Percentiles rank a stretch among this genome's conserved stretches.
phyloP scores from a whole-genome alignment of 2,888 invertebrate genomes.

The Andrena camellia region DNA sequence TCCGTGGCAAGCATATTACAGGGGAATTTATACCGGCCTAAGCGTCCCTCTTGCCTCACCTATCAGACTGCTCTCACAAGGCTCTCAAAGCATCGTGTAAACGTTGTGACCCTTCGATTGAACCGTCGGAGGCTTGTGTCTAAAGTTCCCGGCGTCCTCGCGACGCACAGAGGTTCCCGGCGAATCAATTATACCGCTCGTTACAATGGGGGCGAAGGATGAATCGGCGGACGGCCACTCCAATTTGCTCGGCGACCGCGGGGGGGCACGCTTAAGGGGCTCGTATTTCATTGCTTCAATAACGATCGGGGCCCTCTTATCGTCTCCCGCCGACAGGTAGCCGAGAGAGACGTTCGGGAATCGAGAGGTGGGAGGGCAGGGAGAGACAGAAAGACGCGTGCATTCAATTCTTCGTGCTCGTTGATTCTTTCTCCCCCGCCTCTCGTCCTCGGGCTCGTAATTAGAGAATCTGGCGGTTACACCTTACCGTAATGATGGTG shows the following conservation, averaged over 20 bases:
- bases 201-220: constrained; percentile 35
- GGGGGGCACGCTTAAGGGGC: constrained; percentile 34
- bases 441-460: background rate
- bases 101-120: background rate
- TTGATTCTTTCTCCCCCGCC: constrained; percentile 6
- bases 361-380: background rate
- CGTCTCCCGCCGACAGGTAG: constrained; percentile 24
- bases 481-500: constrained; percentile 95
- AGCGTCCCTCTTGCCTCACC: constrained; percentile 63
- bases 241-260: constrained; percentile 43
- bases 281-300: constrained; percentile 63
- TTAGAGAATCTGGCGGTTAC: constrained; percentile 12
- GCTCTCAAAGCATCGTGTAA: constrained; percentile 51
- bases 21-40: constrained; percentile 59
- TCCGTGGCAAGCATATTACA: constrained; percentile 61
- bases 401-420: background rate
- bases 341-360: background rate
- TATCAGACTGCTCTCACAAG: constrained; percentile 37
- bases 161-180: constrained; percentile 14
- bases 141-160: constrained; percentile 32
- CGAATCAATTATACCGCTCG: constrained; percentile 65
- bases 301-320: constrained; percentile 51
- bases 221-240: constrained; percentile 31
- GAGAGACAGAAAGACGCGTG: background rate
- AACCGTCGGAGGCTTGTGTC: background rate